Evolutionary conservation across 2,888 invertebrate genomes (phyloP), one percentile per base, ranked within the genome.

Genomic region (Tupiocoris notatus): DNA sequence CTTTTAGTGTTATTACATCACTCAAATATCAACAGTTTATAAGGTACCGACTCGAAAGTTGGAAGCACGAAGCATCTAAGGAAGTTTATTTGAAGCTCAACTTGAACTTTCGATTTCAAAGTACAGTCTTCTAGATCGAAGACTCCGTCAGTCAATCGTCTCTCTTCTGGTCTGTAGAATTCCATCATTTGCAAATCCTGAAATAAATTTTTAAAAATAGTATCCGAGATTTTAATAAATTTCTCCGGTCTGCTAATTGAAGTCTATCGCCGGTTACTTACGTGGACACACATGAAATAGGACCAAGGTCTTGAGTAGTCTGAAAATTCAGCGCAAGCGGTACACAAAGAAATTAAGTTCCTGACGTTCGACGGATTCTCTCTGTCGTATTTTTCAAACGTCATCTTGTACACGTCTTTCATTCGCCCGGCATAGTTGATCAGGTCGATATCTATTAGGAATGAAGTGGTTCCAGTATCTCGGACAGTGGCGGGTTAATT

Each of bases 41-140:
- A n/a, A 39, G 24, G 57, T 18, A 57, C 58, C 21, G 57, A 77
- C 77, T 65, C 70, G 17, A 77, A 77, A 73, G 64, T 24, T 2
- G 77, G 77, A 12, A 77, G 39, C 12, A 65, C 54, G 18, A 77
- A 17, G 22, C 66, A 57, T 65, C 54, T 63, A 54, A 77, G 67
- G 64, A 77, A 77, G 61, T 77, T 67, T 12, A 75, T 63, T 54
- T 77, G 77, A 0, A 77, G 70, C 17, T 66, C 59, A 1, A 75
- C 62, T 62, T 63, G 54, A 1, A 61, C 21, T 67, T 54, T 77
- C 22, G 71, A 54, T 9, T 17, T 58, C n/a, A 59, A 22, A 6
- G 9, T 39, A 1, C 68, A 2, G 17, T 77, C 67, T 16, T 66
- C 66, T 54, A 77, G 0, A 1, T 77, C 75, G 64, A 75, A 75